Evolutionary conservation across 2,113 vertebrate genomes (phyloP).

Genomic region (Turdus rufiventris): DNA sequence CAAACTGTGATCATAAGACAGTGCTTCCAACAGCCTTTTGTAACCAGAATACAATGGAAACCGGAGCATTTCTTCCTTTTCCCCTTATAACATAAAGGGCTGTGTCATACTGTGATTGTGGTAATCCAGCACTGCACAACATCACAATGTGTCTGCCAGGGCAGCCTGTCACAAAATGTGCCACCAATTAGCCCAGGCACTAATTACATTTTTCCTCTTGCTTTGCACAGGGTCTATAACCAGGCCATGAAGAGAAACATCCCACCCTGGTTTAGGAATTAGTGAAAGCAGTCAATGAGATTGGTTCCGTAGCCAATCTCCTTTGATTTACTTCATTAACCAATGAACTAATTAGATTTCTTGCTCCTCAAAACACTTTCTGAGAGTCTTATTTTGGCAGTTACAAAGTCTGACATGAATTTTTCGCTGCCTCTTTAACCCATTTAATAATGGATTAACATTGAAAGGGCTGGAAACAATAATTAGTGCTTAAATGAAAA

Average conservation of each 20-base stretch:
- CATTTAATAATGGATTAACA: constrained; percentile 9
- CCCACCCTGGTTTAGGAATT: not conserved
- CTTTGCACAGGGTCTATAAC: not conserved
- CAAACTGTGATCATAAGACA: not conserved
- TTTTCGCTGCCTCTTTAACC: constrained; percentile 4
- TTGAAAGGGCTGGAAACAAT: not conserved
- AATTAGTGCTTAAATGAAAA: not conserved
- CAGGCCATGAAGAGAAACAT: not conserved
- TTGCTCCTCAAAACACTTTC: constrained; percentile 22
- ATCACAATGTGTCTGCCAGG: not conserved
- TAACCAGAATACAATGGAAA: not conserved
- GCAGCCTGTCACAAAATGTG: not conserved
- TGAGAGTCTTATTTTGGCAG: not conserved
- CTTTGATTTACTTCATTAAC: constrained; percentile 57
- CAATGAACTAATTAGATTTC: constrained; percentile 55
- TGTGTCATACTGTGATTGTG: not conserved
- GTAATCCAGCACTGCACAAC: not conserved
- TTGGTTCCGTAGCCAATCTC: not conserved
- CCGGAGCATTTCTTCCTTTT: not conserved
- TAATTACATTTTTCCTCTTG: not conserved
- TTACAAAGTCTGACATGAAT: not conserved
- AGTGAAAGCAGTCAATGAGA: constrained; percentile 10
- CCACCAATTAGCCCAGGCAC: not conserved
- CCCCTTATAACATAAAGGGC: not conserved
- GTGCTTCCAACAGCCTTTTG: not conserved